Evolutionary conservation across 2,888 invertebrate species (phyloP).

Genomic region (Pilophorus perplexus): DNA sequence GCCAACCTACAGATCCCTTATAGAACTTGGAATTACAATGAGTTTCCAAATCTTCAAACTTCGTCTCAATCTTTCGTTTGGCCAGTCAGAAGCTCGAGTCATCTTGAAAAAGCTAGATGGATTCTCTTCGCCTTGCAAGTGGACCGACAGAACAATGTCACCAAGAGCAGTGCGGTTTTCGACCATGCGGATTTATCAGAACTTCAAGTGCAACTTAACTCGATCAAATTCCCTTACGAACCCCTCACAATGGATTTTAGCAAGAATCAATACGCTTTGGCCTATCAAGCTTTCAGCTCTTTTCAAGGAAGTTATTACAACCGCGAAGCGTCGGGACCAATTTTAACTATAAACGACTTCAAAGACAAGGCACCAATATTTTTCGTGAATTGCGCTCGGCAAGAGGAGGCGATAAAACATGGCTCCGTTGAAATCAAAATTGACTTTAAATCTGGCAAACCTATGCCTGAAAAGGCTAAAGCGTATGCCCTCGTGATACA

Average conservation of each 20-base stretch:
- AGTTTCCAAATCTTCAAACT: background rate
- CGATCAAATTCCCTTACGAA: constrained; percentile 1
- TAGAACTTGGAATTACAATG: background rate
- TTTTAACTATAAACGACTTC: background rate
- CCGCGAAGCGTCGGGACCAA: background rate
- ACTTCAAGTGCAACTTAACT: constrained; percentile 7
- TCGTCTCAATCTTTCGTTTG: background rate
- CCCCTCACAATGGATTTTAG: background rate
- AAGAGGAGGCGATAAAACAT: background rate
- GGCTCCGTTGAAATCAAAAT: background rate
- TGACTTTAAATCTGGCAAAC: background rate
- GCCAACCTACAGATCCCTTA: background rate
- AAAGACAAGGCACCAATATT: background rate
- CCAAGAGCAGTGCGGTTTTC: background rate
- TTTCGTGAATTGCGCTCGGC: background rate
- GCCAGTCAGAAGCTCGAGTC: background rate
- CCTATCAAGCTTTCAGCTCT: background rate
- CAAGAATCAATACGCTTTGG: background rate
- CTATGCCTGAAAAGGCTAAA: background rate
- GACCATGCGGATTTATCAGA: background rate
- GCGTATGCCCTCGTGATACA: background rate
- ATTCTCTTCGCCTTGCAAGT: background rate
- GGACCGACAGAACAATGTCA: constrained; percentile 9
- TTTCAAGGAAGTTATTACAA: background rate
- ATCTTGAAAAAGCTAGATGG: background rate